Conservation (phyloP, 2,888 invertebrate species). For the Cheilosia urbana region DNA sequence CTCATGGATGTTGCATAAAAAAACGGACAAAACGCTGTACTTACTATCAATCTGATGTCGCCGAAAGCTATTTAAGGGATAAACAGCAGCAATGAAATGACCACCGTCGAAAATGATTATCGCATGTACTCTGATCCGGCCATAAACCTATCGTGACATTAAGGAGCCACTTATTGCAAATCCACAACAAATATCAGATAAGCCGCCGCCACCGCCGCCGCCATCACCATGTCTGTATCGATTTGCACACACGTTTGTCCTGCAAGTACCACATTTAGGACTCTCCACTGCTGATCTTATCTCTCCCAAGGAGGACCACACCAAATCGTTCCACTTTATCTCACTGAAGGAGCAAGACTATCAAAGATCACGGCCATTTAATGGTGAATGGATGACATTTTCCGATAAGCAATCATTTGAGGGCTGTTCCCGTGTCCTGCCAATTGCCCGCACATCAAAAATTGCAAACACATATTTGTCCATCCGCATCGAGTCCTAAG, state of each 20-base stretch:
- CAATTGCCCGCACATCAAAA: constrained; percentile 58
- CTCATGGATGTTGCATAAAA: not conserved
- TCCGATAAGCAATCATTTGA: constrained; percentile 59
- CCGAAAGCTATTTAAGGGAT: not conserved
- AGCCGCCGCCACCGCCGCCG: constrained; percentile 20
- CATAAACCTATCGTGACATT: constrained; percentile 60
- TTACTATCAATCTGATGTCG: not conserved
- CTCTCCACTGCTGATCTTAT: constrained; percentile 64
- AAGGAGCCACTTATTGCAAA: constrained; percentile 62
- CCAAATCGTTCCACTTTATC: constrained; percentile 63
- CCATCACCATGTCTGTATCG: constrained; percentile 20
- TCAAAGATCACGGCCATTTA: constrained; percentile 70
- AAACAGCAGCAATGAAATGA: not conserved
- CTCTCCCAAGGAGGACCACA: constrained; percentile 54
- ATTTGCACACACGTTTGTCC: constrained; percentile 58
- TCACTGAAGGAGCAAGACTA: constrained; percentile 50
- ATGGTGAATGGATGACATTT: constrained; percentile 66
- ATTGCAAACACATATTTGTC: constrained; percentile 71
- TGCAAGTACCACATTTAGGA: constrained; percentile 33
- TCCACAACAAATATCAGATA: constrained; percentile 71
- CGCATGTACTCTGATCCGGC: constrained; percentile 13
- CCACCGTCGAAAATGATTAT: constrained; percentile 31
- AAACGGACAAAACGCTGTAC: not conserved
- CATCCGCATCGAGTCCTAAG: constrained; percentile 12
- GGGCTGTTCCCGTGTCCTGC: not conserved